Evolutionary conservation across 2,797 vertebrate genomes (phyloP).

Genomic region (Lacerta agilis): DNA sequence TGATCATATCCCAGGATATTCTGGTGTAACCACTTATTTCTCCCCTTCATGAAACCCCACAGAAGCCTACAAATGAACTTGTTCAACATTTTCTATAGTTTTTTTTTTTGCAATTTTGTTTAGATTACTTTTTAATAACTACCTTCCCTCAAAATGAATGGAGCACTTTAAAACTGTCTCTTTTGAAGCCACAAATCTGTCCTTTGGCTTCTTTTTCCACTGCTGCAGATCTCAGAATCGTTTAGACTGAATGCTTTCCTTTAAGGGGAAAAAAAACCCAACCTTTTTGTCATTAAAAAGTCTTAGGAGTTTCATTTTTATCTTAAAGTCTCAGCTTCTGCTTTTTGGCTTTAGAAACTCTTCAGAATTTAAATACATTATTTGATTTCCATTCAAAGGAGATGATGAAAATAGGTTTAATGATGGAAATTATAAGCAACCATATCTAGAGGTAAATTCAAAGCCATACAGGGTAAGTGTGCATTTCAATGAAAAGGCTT

Average conservation of each 20-base stretch:
- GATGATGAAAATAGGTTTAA: slow-evolving; percentile 10
- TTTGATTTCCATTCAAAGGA: slow-evolving; percentile 15
- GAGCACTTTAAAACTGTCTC: slow-evolving; percentile 40
- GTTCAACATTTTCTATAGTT: neutral
- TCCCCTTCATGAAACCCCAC: neutral
- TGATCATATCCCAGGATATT: neutral
- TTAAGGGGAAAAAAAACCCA: slow-evolving; percentile 11
- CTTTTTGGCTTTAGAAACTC: slow-evolving; percentile 16
- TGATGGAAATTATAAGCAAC: neutral
- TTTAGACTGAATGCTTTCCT: slow-evolving; percentile 34
- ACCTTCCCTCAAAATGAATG: slow-evolving; percentile 59
- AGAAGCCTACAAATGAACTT: neutral
- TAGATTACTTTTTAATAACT: slow-evolving; percentile 55
- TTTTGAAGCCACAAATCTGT: slow-evolving; percentile 65
- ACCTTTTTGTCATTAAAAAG: slow-evolving; percentile 34
- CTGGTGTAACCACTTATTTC: neutral
- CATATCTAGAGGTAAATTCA: neutral
- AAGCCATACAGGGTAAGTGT: neutral
- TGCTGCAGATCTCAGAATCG: slow-evolving; percentile 52
- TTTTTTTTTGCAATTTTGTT: slow-evolving; percentile 20
- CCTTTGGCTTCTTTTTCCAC: slow-evolving; percentile 35
- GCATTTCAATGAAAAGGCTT: neutral
- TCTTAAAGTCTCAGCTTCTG: slow-evolving; percentile 26
- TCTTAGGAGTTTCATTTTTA: slow-evolving; percentile 26
- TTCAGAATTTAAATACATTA: slow-evolving; percentile 44